Conservation (phyloP, 2,113 vertebrate species). For the Zosterops pallidus region DNA sequence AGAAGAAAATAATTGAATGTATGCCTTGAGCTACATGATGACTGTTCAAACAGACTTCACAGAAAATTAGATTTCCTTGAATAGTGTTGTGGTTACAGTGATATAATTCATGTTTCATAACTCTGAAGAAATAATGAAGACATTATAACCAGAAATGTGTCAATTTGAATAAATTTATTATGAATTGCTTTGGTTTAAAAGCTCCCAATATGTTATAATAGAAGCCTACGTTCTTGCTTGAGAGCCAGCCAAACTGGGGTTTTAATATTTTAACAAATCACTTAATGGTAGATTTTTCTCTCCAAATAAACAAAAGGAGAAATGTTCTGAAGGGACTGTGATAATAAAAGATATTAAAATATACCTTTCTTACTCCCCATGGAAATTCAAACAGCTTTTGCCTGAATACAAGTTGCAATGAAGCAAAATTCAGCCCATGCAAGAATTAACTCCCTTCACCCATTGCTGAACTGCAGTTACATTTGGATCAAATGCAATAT, state of each 20-base stretch:
- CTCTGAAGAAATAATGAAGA: constrained; percentile 66
- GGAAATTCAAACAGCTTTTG: neutral
- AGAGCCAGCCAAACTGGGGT: constrained; percentile 33
- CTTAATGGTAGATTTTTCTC: constrained; percentile 4
- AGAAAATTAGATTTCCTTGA: constrained; percentile 49
- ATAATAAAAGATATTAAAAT: neutral
- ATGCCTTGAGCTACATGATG: constrained; percentile 32
- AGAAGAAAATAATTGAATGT: constrained; percentile 4
- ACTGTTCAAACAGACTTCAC: constrained; percentile 34
- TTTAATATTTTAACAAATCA: constrained; percentile 24
- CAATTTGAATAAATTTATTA: constrained; percentile 64
- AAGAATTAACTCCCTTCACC: neutral
- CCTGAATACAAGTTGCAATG: neutral
- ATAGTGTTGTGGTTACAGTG: constrained; percentile 50
- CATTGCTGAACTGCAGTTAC: neutral
- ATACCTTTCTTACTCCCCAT: neutral
- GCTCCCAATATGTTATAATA: constrained; percentile 60
- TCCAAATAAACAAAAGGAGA: neutral
- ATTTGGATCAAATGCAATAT: neutral
- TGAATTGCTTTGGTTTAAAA: constrained; percentile 60
- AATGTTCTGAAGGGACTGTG: neutral
- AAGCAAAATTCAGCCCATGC: neutral
- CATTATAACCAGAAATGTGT: constrained; percentile 58
- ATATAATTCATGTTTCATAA: constrained; percentile 60
- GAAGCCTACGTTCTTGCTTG: constrained; percentile 53